Evolutionary conservation across 2,113 vertebrate species (phyloP).

Genomic region (Coryphaenoides rupestris): DNA sequence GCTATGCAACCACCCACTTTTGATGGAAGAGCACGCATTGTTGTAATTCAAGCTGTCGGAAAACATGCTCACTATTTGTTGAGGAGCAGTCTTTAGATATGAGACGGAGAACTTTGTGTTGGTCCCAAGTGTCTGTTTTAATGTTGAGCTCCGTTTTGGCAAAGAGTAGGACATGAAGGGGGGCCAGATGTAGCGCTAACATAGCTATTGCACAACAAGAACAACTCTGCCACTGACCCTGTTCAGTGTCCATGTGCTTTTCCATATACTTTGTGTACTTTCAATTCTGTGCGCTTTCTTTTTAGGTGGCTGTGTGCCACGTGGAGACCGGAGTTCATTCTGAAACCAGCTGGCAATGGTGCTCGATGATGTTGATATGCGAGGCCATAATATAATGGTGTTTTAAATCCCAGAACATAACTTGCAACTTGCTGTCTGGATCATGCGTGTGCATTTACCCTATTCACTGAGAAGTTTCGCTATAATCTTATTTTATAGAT

Average conservation of each 20-base stretch:
- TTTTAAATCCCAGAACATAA: slow-evolving; percentile 43
- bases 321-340: slow-evolving; percentile 30
- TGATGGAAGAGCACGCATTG: too few species aligned
- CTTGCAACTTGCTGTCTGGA: slow-evolving; percentile 42
- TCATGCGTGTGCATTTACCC: too few species aligned
- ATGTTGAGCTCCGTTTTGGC: too few species aligned
- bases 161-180: not conserved
- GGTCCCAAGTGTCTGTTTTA: too few species aligned
- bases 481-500: too few species aligned
- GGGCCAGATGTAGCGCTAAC: slow-evolving; percentile 6
- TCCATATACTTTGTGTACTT: not conserved
- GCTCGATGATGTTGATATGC: slow-evolving; percentile 39
- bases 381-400: slow-evolving; percentile 43
- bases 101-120: too few species aligned
- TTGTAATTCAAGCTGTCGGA: too few species aligned
- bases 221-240: slow-evolving; percentile 35
- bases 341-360: slow-evolving; percentile 27
- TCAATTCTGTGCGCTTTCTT: slow-evolving; percentile 2
- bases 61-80: too few species aligned
- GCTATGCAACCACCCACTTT: slow-evolving; percentile 17
- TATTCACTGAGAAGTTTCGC: too few species aligned
- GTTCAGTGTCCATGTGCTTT: slow-evolving; percentile 13
- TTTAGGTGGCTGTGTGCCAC: not conserved
- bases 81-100: too few species aligned
- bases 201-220: slow-evolving; percentile 43